Base-by-base conservation (phyloP, 2,797 vertebrate genomes). In the Malacoctenus gilli region DNA sequence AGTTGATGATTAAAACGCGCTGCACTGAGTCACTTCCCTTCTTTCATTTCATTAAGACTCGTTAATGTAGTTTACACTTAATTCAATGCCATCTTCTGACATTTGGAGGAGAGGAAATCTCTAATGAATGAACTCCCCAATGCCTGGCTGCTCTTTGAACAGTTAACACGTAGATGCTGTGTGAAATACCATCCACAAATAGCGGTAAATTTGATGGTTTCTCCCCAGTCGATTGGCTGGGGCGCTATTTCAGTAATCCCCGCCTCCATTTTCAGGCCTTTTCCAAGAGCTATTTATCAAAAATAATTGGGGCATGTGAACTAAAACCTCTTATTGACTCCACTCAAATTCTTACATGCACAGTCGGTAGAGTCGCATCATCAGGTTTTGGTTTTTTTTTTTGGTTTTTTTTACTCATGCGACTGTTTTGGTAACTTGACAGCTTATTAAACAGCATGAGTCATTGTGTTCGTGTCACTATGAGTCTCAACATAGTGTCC, bases 221-320 rank as follows among this genome's bases (percentile, higher is more conserved):
- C n/a, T n/a, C n/a, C n/a, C n/a, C n/a, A n/a, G n/a, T n/a, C n/a
- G n/a, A n/a, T n/a, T n/a, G n/a, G n/a, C n/a, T n/a, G n/a, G n/a
- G n/a, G n/a, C n/a, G n/a, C n/a, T n/a, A n/a, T n/a, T n/a, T 50
- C 52, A 65, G 22, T 56, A 53, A 71, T 68, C 54, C 34, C 49
- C 41, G 61, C 21, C 16, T 50, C 34, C 60, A 42, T 61, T 61
- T 40, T 20, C 30, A 19, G 35, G n/a, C 36, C 23, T 13, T 23
- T 28, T n/a, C n/a, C 25, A 22, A 46, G 19, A 37, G 40, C 56
- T 58, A 46, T 74, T 66, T 25, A 53, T 66, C 23, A 36, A 64
- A 68, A 59, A 46, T 44, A 69, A 61, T 37, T 68, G 35, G 51
- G 35, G 64, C 39, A 63, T 15, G 42, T 55, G 40, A 40, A 37